phyloP scores from a whole-genome alignment of 35 echinoderm and acorn worm species.

The Strongylocentrotus purpuratus region DNA sequence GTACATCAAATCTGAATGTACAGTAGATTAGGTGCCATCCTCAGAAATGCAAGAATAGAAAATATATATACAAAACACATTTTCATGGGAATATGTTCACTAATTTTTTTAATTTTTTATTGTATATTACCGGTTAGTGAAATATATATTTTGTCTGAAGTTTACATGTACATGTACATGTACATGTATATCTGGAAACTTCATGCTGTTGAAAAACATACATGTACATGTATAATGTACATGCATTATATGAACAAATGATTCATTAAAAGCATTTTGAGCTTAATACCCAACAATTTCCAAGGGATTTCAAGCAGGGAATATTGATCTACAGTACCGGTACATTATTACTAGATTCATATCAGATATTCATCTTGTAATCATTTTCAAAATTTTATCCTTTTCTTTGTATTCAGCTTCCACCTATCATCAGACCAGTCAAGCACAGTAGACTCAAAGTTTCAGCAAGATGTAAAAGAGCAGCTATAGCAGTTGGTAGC shows the following conservation, averaged over 20 bases:
- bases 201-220: too few relatives aligned
- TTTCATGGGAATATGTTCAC: not conserved
- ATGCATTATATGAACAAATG: not conserved
- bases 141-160: too few relatives aligned
- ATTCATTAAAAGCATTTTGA: too few relatives aligned
- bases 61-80: too few relatives aligned
- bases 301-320: not conserved
- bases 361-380: not conserved
- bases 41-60: too few relatives aligned
- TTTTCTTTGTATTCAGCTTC: conserved; percentile 33
- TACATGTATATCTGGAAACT: too few relatives aligned
- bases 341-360: not conserved
- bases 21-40: too few relatives aligned
- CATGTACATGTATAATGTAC: not conserved
- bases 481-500: conserved; percentile 16
- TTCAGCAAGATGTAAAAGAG: conserved; percentile 40
- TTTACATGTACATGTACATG: too few relatives aligned
- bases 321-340: too few relatives aligned
- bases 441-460: conserved; percentile 46
- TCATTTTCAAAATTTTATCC: not conserved
- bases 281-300: too few relatives aligned
- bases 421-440: conserved; percentile 46
- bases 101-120: not conserved
- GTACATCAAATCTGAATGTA: too few relatives aligned
- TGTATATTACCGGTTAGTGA: too few relatives aligned